Evolutionary conservation across 2,888 invertebrate genomes (phyloP).

Genomic region (Drosophila anomalipes): DNA sequence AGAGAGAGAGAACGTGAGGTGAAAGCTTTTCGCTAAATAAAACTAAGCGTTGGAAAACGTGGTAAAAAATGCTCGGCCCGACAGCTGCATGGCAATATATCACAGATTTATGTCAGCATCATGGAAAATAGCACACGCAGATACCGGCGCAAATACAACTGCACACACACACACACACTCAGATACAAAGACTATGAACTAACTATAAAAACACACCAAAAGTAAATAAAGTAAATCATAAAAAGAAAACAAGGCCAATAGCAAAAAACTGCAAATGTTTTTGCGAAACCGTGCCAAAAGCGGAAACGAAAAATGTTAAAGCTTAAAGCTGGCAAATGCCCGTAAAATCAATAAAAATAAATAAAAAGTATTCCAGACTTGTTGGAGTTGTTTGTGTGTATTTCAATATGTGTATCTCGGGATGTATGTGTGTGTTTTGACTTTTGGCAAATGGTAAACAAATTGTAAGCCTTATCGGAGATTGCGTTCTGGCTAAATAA

Average conservation of each 20-base stretch:
- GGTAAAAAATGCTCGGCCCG: slow-evolving; percentile 57
- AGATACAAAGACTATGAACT: slow-evolving; percentile 31
- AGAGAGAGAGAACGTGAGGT: not conserved
- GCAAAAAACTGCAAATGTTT: slow-evolving; percentile 28
- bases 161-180: slow-evolving; percentile 1
- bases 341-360: slow-evolving; percentile 35
- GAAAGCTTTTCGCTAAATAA: slow-evolving; percentile 60
- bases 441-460: slow-evolving; percentile 65
- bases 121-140: slow-evolving; percentile 62
- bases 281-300: slow-evolving; percentile 37
- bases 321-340: slow-evolving; percentile 27
- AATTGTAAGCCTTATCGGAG: slow-evolving; percentile 67
- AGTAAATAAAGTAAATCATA: slow-evolving; percentile 29
- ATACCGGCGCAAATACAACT: slow-evolving; percentile 29
- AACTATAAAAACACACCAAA: slow-evolving; percentile 50
- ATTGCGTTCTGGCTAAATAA: slow-evolving; percentile 23
- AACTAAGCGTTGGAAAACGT: slow-evolving; percentile 46
- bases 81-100: slow-evolving; percentile 71
- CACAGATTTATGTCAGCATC: slow-evolving; percentile 79
- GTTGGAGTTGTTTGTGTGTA: slow-evolving; percentile 13
- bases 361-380: slow-evolving; percentile 26
- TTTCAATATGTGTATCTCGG: not conserved
- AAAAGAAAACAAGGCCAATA: slow-evolving; percentile 25
- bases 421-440: slow-evolving; percentile 6
- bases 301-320: slow-evolving; percentile 56